A percentile compares a stretch with the other conserved stretches of the same genome.
Evolutionary conservation across 2,797 vertebrate species (phyloP).

Genomic region (Acanthurus tractus): DNA sequence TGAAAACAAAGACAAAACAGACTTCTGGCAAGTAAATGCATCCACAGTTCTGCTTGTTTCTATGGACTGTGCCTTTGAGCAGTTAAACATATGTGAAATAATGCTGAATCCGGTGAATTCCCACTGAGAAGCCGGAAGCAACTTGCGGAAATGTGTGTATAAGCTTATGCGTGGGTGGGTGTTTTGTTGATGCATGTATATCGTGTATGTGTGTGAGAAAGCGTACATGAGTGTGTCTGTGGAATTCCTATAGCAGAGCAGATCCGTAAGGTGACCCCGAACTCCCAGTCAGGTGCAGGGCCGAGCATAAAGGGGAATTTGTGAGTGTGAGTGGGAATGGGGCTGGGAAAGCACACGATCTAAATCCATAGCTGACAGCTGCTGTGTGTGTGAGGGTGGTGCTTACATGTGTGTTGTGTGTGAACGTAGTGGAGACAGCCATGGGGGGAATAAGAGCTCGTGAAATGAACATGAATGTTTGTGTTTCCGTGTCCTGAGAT

Average conservation of each 20-base stretch:
- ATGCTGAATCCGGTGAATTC: slow-evolving; percentile 67
- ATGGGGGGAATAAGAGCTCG: slow-evolving; percentile 51
- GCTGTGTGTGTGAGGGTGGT: slow-evolving; percentile 66
- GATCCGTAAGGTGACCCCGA: slow-evolving; percentile 82
- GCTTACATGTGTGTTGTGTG: slow-evolving; percentile 58
- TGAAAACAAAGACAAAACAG: slow-evolving; percentile 25
- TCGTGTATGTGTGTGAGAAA: slow-evolving; percentile 46
- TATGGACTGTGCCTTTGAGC: slow-evolving; percentile 41
- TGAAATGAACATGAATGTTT: slow-evolving; percentile 69
- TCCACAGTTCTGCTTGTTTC: slow-evolving; percentile 21
- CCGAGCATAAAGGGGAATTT: slow-evolving; percentile 82
- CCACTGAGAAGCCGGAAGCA: slow-evolving; percentile 71
- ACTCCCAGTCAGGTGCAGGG: slow-evolving; percentile 84
- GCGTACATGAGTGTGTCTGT: slow-evolving; percentile 50
- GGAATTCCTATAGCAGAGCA: slow-evolving; percentile 71
- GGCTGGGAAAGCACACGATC: slow-evolving; percentile 79
- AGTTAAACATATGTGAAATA: slow-evolving; percentile 69
- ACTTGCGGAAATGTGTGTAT: slow-evolving; percentile 58
- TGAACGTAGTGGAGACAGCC: slow-evolving; percentile 45
- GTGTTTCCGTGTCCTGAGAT: slow-evolving; percentile 69
- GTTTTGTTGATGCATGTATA: slow-evolving; percentile 63
- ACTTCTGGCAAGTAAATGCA: slow-evolving; percentile 30
- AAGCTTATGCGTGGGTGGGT: slow-evolving; percentile 60
- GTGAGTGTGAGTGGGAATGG: slow-evolving; percentile 73
- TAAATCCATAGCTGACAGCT: slow-evolving; percentile 85